Base-by-base conservation (phyloP, 2,888 invertebrate species). In the Rotaria socialis region DNA sequence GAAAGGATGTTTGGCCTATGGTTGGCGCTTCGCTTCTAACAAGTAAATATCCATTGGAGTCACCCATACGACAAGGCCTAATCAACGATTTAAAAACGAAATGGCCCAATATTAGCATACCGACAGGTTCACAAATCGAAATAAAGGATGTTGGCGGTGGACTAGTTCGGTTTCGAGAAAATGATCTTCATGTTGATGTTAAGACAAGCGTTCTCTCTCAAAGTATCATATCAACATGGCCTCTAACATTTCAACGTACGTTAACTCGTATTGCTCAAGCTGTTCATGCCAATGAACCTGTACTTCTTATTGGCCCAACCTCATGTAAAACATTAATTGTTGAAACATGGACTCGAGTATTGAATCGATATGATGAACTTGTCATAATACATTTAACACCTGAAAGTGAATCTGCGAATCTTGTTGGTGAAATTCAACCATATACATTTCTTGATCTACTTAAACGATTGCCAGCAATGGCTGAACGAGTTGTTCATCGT, bases 381-480 rank as follows among this genome's bases (percentile, higher is more conserved):
- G 16, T 58, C 2, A n/a, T 41, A 58, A 22, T 85, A 4, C 50
- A 85, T 85, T 85, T 85, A 41, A 85, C 55, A 27, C 41, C 55
- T 1, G 85, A 85, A 5, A 85, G 58, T 19, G 85, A 85, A 22
- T 5, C 55, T 10, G 7, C 16, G 27, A 24, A 85, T 41, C 19
- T 85, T 2, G 58, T 85, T 52, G 85, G 85, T 5, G 27, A 85
- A 58, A 85, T 85, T 4, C 58, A 43, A 0, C 85, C 85, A 41
- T 58, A 85, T 85, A 27, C 50, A 27, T 85, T 56, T 85, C 14
- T 85, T 19, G 55, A 84, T 27, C 10, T 84, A 84, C 7, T 84
- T 0, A 84, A 84, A 55, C 52, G 10, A 55, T n/a, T 84, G 19
- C 50, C 84, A 35, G 1, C 11, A 1, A 56, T 84, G 24, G 41